A percentile compares a stretch with the other conserved stretches of the same genome.
Evolutionary conservation across 2,888 invertebrate genomes (phyloP).

Genomic region (Drymonia ruficornis): DNA sequence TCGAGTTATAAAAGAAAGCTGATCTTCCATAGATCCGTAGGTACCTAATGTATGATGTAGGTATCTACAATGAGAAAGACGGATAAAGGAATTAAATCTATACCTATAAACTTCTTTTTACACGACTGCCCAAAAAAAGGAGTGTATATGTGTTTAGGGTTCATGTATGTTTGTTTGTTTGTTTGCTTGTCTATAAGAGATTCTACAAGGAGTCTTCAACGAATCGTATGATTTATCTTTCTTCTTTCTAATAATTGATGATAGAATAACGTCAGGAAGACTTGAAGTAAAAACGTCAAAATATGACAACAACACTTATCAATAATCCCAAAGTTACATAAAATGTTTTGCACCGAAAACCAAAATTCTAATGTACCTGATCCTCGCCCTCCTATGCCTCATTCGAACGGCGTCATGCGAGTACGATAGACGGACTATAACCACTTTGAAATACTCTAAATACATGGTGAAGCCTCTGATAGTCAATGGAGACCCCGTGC

Average conservation of each 20-base stretch:
- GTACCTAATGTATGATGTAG: too few species aligned
- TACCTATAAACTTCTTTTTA: too few species aligned
- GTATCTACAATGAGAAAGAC: too few species aligned
- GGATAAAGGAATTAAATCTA: too few species aligned
- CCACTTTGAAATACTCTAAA: conserved; percentile 57
- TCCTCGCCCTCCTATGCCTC: conserved; percentile 26
- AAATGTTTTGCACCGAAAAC: neutral
- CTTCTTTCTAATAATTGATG: neutral
- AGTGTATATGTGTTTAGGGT: too few species aligned
- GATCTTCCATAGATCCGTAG: too few species aligned
- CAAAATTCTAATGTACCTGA: conserved; percentile 45
- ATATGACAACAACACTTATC: neutral
- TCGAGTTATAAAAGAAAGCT: too few species aligned
- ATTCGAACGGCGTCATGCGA: conserved; percentile 27
- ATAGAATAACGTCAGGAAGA: conserved; percentile 3
- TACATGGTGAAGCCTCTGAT: conserved; percentile 48
- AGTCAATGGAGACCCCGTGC: conserved; percentile 54
- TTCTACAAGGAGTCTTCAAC: too few species aligned
- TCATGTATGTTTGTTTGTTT: too few species aligned
- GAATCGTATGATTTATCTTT: neutral
- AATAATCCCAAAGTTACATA: neutral
- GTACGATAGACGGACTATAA: conserved; percentile 55
- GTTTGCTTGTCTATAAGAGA: too few species aligned
- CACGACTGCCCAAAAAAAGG: too few species aligned
- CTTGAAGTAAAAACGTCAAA: neutral